Conservation (phyloP, 2,888 invertebrate genomes). For the Catocala sponsa region DNA sequence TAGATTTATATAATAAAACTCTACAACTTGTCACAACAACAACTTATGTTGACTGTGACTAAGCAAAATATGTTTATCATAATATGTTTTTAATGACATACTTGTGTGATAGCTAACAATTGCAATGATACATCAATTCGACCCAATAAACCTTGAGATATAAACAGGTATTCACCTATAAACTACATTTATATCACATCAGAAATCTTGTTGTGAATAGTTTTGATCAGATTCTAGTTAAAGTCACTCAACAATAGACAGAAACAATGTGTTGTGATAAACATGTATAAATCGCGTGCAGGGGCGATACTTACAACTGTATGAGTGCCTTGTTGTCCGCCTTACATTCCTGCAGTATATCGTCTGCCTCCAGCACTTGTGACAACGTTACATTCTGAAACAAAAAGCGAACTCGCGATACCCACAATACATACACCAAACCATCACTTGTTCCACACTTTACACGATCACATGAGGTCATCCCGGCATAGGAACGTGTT, state of each 20-base stretch:
- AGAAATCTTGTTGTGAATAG: slow-evolving; percentile 9
- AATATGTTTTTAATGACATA: background rate
- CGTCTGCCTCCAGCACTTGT: slow-evolving; percentile 97
- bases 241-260: slow-evolving; percentile 17
- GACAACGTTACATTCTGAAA: slow-evolving; percentile 96
- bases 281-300: background rate
- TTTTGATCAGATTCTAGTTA: slow-evolving; percentile 15
- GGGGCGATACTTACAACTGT: slow-evolving; percentile 93
- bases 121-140: no score
- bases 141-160: no score
- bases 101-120: background rate
- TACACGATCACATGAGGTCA: slow-evolving; percentile 18
- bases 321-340: slow-evolving; percentile 96
- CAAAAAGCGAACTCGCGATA: slow-evolving; percentile 52
- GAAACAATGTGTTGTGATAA: slow-evolving; percentile 6
- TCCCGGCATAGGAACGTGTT: slow-evolving; percentile 8
- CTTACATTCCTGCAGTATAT: slow-evolving; percentile 98
- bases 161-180: no score
- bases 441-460: slow-evolving; percentile 14
- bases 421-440: slow-evolving; percentile 26
- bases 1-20: background rate
- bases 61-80: slow-evolving; percentile 7
- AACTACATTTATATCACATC: no score
- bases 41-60: slow-evolving; percentile 13
- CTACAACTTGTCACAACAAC: background rate